Percentiles rank a stretch among this genome's conserved stretches.
phyloP scores from a whole-genome alignment of 2,888 invertebrate species.

The Bugulina stolonifera region DNA sequence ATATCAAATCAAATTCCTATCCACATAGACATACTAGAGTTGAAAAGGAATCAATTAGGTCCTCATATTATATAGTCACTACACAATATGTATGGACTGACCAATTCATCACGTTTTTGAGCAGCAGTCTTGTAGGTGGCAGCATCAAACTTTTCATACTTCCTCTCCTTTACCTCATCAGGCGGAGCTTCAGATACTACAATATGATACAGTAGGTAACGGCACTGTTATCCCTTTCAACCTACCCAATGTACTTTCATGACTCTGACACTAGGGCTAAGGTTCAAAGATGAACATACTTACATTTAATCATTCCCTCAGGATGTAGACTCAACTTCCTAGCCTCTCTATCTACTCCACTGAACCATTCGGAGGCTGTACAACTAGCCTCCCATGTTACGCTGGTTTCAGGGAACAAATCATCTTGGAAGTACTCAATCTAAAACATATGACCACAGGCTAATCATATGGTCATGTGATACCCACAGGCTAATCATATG shows the following conservation, averaged over 20 bases:
- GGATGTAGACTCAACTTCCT: constrained; percentile 71
- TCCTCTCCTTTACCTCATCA: constrained; percentile 42
- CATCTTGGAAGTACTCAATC: constrained; percentile 95
- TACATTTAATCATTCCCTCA: constrained; percentile 77
- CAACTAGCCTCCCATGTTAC: constrained; percentile 78
- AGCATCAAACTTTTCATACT: constrained; percentile 44
- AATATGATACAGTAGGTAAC: constrained; percentile 29
- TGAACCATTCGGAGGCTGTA: constrained; percentile 73
- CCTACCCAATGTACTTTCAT: no score
- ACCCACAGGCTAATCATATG: no score
- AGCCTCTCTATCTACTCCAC: constrained; percentile 61
- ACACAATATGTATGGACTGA: no score
- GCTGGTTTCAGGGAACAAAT: constrained; percentile 85
- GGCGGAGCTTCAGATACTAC: constrained; percentile 46
- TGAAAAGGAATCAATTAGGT: no score
- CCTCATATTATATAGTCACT: no score
- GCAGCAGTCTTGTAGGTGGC: constrained; percentile 46
- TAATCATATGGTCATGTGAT: no score
- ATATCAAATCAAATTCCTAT: no score
- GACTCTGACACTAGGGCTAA: no score
- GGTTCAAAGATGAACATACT: no score
- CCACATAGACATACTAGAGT: no score
- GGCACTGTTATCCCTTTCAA: no score
- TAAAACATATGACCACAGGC: no score
- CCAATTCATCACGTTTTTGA: constrained; percentile 47